Evolutionary conservation across 2,797 vertebrate genomes (phyloP), one percentile per base, ranked within the genome.

Genomic region (Melanotaenia boesemani): DNA sequence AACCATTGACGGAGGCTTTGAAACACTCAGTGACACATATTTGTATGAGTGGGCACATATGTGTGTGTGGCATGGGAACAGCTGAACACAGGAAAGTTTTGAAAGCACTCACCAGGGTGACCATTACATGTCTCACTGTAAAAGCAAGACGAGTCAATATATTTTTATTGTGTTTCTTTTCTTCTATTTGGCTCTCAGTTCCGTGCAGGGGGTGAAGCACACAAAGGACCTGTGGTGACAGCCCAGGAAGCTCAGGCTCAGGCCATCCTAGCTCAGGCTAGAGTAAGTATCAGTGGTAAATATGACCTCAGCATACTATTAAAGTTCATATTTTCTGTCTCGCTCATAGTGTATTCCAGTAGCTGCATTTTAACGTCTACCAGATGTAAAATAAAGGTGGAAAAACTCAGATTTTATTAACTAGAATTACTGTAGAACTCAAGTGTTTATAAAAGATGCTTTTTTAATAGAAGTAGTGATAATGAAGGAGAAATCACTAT

Each of bases 211-310:
- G 96, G 97, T 8, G 97, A 98, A 71, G 87, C 97, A 48, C 95
- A 97, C 73, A 99, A 99, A 84, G 98, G 98, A 62, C 98, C 98
- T 20, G 93, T 95, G 39, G 84, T 99, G 70, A 95, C 97, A 5
- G 96, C 98, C 1, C 98, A 99, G 88, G 97, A 99, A 87, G 97
- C 98, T 62, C 98, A 99, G 87, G 98, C 98, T 54, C 97, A 99
- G 91, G 98, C 98, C 1, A 99, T 99, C 82, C 95, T 99, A 4
- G 95, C 97, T 71, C 98, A 99, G 82, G 97, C 98, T 37, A 94
- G 97, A 95, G 98, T 99, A 82, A 95, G 96, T 92, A 69, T 54
- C 30, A 10, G 10, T 15, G 10, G 24, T 60, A 26, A 50, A 55
- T 22, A 41, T 26, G 18, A 76, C 39, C 26, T 4, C 7, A 28